phyloP scores from a whole-genome alignment of 2,113 vertebrate species.

The Vireo altiloquus region DNA sequence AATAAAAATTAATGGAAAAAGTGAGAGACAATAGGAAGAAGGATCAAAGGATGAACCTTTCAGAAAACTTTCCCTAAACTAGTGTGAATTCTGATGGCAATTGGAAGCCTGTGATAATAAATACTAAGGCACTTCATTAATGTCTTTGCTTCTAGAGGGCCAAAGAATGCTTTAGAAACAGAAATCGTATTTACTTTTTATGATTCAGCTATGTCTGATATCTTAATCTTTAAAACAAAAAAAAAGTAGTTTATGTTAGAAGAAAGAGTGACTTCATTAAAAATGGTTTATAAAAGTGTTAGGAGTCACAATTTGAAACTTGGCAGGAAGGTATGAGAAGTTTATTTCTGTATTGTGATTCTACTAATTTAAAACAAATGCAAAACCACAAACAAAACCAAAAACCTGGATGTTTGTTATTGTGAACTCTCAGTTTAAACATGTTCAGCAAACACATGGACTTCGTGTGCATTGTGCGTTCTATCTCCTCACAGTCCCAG shows the following conservation, averaged over 20 bases:
- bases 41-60: background rate
- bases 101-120: background rate
- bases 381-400: background rate
- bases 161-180: background rate
- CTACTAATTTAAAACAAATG: background rate
- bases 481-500: background rate
- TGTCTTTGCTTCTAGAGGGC: background rate
- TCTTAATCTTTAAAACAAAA: background rate
- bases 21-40: background rate
- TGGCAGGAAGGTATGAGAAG: background rate
- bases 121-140: background rate
- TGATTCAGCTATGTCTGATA: background rate
- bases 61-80: background rate
- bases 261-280: background rate
- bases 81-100: background rate
- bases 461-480: background rate
- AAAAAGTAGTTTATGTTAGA: background rate
- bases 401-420: fast-evolving
- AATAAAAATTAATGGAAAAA: background rate
- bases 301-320: background rate
- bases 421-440: background rate
- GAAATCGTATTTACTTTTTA: background rate
- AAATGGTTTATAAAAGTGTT: background rate
- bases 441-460: background rate
- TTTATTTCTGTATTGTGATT: background rate